Evolutionary conservation across 1,140 invertebrate genomes (phyloP).

Genomic region (Dryas iulia): DNA sequence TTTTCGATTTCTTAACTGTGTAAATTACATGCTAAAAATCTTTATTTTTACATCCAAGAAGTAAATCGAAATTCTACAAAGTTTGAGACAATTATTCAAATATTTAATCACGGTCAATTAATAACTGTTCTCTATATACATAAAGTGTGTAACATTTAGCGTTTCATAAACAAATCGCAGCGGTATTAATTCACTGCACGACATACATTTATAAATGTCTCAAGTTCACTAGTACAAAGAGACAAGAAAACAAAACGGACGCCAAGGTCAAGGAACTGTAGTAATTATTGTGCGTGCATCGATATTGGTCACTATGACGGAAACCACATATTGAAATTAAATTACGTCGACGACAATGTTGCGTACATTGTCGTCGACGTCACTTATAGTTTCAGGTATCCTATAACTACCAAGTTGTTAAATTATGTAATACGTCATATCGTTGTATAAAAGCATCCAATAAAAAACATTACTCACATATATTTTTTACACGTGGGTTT

Average conservation of each 20-base stretch:
- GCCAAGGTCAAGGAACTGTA: conserved; percentile 39
- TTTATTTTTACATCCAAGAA: no score
- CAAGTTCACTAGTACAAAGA: conserved; percentile 44
- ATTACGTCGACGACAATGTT: conserved; percentile 10
- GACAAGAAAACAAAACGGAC: conserved; percentile 37
- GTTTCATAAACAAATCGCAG: conserved; percentile 31
- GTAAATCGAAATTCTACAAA: background rate
- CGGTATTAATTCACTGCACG: conserved; percentile 27
- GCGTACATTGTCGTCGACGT: no score
- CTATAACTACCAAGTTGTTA: conserved; percentile 8
- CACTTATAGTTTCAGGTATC: conserved; percentile 16
- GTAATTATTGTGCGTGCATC: conserved; percentile 27
- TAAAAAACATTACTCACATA: conserved; percentile 6
- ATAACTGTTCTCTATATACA: background rate
- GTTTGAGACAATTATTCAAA: background rate
- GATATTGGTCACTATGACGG: conserved; percentile 30
- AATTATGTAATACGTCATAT: conserved; percentile 20
- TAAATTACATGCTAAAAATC: no score
- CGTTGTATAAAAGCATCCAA: conserved; percentile 21
- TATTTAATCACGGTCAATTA: background rate
- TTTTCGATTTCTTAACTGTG: no score
- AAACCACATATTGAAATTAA: conserved; percentile 28
- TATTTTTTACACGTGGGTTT: background rate
- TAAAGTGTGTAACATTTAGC: conserved; percentile 19
- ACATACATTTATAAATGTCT: conserved; percentile 35